Base-by-base conservation (phyloP, 2,797 vertebrate species). In the Pelodytes ibericus region DNA sequence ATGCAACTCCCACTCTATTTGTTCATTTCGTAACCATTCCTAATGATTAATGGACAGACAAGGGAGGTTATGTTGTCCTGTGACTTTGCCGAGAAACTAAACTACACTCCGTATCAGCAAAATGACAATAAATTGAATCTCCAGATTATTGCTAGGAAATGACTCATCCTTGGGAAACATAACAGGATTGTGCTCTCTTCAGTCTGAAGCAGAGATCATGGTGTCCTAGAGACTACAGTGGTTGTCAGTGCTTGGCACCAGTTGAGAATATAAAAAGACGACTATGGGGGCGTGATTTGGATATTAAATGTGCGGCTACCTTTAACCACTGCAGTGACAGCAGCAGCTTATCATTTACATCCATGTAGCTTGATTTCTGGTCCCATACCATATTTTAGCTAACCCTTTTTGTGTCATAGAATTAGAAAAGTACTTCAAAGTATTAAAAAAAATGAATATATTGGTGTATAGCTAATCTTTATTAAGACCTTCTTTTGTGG, bases 161-260 rank as follows among this genome's bases (percentile, higher is more conserved):
- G 90, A 88, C 82, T 90, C 87, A 90, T 90, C 90, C 86, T 83
- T 73, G 83, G 83, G 87, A 90, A 88, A 90, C 86, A 85, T 84
- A 85, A 86, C 77, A 80, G 83, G 86, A 86, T 83, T 89, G 87
- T 89, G 81, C 83, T 53, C 16, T 53, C 51, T 20, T 53, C 75
- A 81, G 83, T 79, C 71, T 49, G 0, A 47, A 8, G 87, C 79
- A 66, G 83, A 85, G 88, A 86, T 75, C 87, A 76, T 85, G 80
- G 8, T 87, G 88, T 92, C 88, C 91, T 87, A 86, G 89, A 81
- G 88, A 89, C 89, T 88, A 67, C 79, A 81, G 90, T 89, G 82
- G 91, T 89, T 93, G 91, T 93, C 90, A 91, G 91, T 4, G 88
- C 91, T 92, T 93, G 91, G 91, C 89, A 93, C 91, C 79, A 82